These are phyloP conservation scores for Stenchaetothrips biformis DNA, from an alignment of 2,888 invertebrate species.

Conservation along the genomic window DNA sequence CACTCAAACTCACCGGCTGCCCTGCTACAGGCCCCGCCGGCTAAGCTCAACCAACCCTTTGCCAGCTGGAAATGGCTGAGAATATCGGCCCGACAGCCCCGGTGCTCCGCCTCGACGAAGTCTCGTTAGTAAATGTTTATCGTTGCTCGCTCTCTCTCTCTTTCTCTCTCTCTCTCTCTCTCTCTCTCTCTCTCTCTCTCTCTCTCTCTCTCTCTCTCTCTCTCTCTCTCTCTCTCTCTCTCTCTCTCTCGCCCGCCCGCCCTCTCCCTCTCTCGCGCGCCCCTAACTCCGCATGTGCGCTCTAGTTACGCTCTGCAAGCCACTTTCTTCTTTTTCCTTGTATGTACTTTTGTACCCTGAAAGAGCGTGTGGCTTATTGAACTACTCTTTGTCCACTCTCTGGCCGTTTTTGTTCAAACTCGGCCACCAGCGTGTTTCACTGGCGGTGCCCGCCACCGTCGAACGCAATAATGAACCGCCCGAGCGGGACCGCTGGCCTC, in stretches of 20 bases:
- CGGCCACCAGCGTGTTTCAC: too few relatives aligned
- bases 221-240: constrained; percentile 27
- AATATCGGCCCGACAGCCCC: not conserved
- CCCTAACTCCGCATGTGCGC: too few relatives aligned
- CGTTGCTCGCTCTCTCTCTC: not conserved
- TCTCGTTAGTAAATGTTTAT: not conserved
- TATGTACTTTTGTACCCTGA: too few relatives aligned
- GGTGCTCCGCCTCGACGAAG: not conserved
- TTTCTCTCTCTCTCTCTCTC: constrained; percentile 26
- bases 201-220: constrained; percentile 26
- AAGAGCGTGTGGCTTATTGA: not conserved
- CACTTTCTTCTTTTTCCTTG: too few relatives aligned
- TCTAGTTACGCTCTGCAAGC: too few relatives aligned
- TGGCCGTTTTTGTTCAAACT: not conserved
- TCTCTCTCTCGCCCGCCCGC: not conserved
- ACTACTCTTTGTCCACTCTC: not conserved
- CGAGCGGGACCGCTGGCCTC: not conserved
- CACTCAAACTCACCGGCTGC: too few relatives aligned
- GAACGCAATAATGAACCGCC: not conserved
- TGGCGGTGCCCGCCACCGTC: not conserved
- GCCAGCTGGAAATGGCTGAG: not conserved
- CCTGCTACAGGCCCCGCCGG: too few relatives aligned
- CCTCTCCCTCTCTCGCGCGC: constrained; percentile 28
- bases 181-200: constrained; percentile 28
- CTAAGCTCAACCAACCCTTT: not conserved